A percentile compares a stretch with the other conserved stretches of the same genome.
Evolutionary conservation across 2,113 vertebrate genomes (phyloP).

Genomic region (Daphoenositta chrysoptera): DNA sequence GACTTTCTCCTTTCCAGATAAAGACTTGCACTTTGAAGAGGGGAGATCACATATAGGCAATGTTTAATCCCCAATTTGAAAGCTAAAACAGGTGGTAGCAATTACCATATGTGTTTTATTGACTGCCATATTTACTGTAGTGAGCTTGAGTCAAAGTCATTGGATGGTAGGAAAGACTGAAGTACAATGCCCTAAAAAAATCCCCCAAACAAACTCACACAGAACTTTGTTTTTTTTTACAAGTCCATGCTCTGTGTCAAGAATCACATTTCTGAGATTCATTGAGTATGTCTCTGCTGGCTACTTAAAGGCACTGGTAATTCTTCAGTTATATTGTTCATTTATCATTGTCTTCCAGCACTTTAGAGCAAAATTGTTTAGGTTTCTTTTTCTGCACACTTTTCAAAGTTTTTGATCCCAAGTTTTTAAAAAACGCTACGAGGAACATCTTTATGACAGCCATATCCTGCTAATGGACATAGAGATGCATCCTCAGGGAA

Average conservation of each 20-base stretch:
- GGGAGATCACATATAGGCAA: neutral
- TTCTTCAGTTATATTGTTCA: neutral
- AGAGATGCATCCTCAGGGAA: neutral
- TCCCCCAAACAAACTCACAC: neutral
- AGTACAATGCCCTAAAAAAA: neutral
- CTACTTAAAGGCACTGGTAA: neutral
- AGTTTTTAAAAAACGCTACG: neutral
- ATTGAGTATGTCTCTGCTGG: neutral
- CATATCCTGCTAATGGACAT: neutral
- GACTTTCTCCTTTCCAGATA: neutral
- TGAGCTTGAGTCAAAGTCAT: neutral
- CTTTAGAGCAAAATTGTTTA: neutral
- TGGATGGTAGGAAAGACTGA: neutral
- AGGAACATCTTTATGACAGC: neutral
- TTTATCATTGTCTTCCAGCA: neutral
- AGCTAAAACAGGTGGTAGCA: neutral
- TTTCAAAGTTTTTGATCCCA: neutral
- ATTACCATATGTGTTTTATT: neutral
- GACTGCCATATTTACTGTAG: neutral
- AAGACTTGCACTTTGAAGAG: neutral
- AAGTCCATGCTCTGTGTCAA: neutral
- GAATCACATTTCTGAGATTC: neutral
- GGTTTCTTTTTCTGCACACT: neutral
- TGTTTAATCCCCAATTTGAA: neutral
- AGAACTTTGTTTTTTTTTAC: neutral